Base-by-base conservation (phyloP, 2,888 invertebrate genomes). In the Dynastes hyllus region DNA sequence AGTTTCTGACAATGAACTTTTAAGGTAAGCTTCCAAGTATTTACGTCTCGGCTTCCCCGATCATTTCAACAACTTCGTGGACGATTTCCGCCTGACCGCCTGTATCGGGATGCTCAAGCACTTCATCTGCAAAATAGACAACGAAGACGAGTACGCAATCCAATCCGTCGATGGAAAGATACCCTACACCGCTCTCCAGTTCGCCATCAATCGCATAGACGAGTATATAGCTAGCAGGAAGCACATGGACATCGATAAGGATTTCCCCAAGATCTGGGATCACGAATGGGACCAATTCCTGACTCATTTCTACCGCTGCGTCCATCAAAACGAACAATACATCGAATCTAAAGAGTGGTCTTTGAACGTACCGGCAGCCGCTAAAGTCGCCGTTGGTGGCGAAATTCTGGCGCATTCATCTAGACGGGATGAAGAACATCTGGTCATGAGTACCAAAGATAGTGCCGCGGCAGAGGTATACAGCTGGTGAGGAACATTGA, bases 281-380 rank as follows among this genome's bases (percentile, higher is more conserved):
- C 94, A 95, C 85, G 96, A 97, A 86, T 98, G 98, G 98, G 96
- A 97, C 85, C 93, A 94, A 84, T 96, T 97, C 85, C 90, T 96
- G 2, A 92, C 92, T 0, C 93, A 94, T 85, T 93, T 92, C 88
- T 92, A 93, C 89, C 88, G 91, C 77, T 85, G 94, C 87, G 93
- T 96, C 87, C 92, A 93, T 83, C 92, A 93, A 83, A 91, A 92
- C 77, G 91, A 84, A 6, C 63, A 84, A 29, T 88, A 88, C 80
- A 50, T 83, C 1, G 83, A 85, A 63, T 77, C 81, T 9, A 82
- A 82, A 27, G 84, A 85, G 11, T 83, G 83, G 80, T 80, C 81
- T 2, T 55, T 85, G 37, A 78, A 79, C 8, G 69, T 83, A 1
- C 76, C 84, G 32, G 90, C 90, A 76, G 91, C 90, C 83, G 91